Percentiles rank a stretch among this genome's conserved stretches.
Conservation (phyloP, 2,113 vertebrate genomes). For the Naja naja region DNA sequence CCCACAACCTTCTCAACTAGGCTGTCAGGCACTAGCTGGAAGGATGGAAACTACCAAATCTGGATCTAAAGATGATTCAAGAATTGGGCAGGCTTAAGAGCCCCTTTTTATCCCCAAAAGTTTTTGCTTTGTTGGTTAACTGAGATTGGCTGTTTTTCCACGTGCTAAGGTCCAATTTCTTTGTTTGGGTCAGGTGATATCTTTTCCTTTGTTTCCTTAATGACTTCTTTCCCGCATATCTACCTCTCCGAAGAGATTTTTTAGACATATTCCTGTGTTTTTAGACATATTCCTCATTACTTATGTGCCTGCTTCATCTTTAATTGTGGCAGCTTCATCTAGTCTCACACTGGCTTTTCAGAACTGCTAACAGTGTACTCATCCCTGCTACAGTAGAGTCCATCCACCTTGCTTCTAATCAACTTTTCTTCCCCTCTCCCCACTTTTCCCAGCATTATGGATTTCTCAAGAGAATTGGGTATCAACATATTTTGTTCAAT, state of each 20-base stretch:
- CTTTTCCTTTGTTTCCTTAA: not conserved
- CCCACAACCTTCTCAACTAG: not conserved
- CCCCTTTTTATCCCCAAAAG: not conserved
- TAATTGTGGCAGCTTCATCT: not conserved
- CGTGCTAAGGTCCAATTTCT: not conserved
- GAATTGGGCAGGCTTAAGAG: not conserved
- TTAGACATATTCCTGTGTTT: not conserved
- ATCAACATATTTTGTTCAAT: not conserved
- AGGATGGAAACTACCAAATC: not conserved
- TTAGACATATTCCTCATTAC: not conserved
- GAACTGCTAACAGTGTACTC: not conserved
- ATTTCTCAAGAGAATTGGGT: not conserved
- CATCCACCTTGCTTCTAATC: not conserved
- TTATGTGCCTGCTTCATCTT: not conserved
- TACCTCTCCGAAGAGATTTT: not conserved
- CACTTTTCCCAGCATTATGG: not conserved
- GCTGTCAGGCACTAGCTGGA: not conserved
- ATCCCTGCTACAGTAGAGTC: not conserved
- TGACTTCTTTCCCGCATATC: no score
- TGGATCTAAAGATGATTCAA: not conserved
- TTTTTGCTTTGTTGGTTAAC: not conserved
- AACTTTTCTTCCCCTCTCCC: not conserved
- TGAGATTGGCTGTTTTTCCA: not conserved
- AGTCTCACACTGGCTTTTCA: not conserved
- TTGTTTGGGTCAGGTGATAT: not conserved